Conservation (phyloP, 2,797 vertebrate species). For the Parauchenoglanis ngamensis region DNA sequence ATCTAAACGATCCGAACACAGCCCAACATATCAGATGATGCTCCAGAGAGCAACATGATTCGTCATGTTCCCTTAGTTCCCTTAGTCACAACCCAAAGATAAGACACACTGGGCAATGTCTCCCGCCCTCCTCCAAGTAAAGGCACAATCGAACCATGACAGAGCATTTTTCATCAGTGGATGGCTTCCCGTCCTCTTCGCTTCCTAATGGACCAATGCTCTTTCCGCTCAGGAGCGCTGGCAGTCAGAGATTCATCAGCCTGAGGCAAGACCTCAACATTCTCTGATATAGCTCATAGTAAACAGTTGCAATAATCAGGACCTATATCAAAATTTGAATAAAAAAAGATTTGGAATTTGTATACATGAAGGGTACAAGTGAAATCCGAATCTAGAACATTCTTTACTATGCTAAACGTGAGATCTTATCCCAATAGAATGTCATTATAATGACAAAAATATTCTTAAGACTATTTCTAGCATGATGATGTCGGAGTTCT, state of each 20-base stretch:
- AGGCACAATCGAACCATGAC: slow-evolving; percentile 48
- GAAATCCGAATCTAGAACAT: neutral
- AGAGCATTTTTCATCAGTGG: slow-evolving; percentile 40
- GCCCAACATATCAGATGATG: slow-evolving; percentile 24
- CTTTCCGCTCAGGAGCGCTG: slow-evolving; percentile 12
- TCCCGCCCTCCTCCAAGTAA: slow-evolving; percentile 27
- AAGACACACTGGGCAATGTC: slow-evolving; percentile 18
- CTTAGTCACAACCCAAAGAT: slow-evolving; percentile 40
- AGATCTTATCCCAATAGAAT: neutral
- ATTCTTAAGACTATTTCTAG: neutral
- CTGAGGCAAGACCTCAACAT: neutral
- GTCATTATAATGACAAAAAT: too few species aligned
- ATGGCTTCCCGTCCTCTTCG: slow-evolving; percentile 19
- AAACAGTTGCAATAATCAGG: neutral
- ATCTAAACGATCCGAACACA: neutral
- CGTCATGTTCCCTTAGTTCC: slow-evolving; percentile 18
- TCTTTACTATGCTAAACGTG: neutral
- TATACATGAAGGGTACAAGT: neutral
- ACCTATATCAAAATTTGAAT: neutral
- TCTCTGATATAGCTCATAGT: neutral
- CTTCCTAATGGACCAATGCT: slow-evolving; percentile 20
- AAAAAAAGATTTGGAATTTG: neutral
- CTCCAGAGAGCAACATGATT: slow-evolving; percentile 27
- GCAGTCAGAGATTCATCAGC: slow-evolving; percentile 11
- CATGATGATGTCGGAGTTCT: neutral